Evolutionary conservation across 2,113 vertebrate genomes (phyloP).

Genomic region (Gopherus evgoodei): DNA sequence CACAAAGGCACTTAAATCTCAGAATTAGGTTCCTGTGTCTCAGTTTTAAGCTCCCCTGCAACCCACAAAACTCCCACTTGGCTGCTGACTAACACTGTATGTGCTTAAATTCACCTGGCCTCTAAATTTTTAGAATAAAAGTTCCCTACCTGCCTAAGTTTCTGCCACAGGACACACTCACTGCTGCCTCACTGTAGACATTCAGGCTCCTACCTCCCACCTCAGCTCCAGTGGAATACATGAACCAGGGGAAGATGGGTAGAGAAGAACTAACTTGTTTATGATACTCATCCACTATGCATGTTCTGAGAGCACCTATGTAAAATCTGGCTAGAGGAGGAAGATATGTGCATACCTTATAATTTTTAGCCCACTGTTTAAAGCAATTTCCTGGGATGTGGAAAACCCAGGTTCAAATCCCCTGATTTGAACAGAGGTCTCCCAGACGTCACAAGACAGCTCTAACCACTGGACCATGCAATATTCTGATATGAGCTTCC

Average conservation of each 20-base stretch:
- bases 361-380: neutral
- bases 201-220: neutral
- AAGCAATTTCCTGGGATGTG: neutral
- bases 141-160: neutral
- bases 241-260: too few species aligned
- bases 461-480: neutral
- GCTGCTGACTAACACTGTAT: neutral
- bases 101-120: neutral
- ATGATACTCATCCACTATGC: neutral
- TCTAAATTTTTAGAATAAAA: neutral
- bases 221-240: neutral
- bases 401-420: too few species aligned
- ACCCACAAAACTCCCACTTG: neutral
- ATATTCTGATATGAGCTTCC: neutral
- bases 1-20: neutral
- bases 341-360: neutral
- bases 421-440: neutral
- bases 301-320: neutral
- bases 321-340: neutral
- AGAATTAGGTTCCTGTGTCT: neutral
- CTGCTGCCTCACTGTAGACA: neutral
- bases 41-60: neutral
- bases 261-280: too few species aligned
- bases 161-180: neutral
- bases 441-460: neutral